Percentiles rank a stretch among this genome's conserved stretches.
phyloP scores from a whole-genome alignment of 2,888 invertebrate genomes.

The Cristatella mucedo region DNA sequence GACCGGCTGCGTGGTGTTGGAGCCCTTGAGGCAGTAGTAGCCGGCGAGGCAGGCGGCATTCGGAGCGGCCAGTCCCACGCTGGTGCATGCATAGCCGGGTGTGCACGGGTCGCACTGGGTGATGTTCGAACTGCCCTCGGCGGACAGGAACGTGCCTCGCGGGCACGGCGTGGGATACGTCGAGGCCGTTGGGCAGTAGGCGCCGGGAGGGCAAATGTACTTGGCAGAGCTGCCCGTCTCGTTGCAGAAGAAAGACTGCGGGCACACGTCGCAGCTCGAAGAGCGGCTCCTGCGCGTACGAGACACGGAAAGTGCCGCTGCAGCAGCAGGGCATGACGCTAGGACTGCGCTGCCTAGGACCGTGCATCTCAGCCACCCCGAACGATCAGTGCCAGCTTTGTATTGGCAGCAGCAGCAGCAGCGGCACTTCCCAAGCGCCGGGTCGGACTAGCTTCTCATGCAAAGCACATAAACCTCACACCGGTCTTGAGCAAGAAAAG shows the following conservation, averaged over 20 bases:
- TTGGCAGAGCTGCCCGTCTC: conserved; percentile 21
- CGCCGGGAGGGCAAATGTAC: conserved; percentile 25
- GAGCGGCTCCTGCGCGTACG: too few species aligned
- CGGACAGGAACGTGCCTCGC: conserved; percentile 22
- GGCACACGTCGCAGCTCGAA: too few species aligned
- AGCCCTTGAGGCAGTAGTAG: conserved; percentile 21
- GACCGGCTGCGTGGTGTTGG: conserved; percentile 13
- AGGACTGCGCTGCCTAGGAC: too few species aligned
- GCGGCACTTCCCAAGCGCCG: too few species aligned
- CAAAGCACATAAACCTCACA: too few species aligned
- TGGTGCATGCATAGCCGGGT: conserved; percentile 23
- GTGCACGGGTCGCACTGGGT: conserved; percentile 23
- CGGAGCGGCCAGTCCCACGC: conserved; percentile 20
- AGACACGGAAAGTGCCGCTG: too few species aligned
- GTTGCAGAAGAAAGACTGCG: conserved; percentile 32
- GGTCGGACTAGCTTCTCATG: too few species aligned
- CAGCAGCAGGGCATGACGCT: too few species aligned
- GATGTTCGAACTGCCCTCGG: conserved; percentile 19
- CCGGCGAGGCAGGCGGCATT: conserved; percentile 22
- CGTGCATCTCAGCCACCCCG: too few species aligned
- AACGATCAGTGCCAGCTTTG: too few species aligned
- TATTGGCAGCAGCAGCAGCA: too few species aligned
- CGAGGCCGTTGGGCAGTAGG: conserved; percentile 27
- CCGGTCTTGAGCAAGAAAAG: too few species aligned
- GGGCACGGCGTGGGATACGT: conserved; percentile 28